phyloP scores from a whole-genome alignment of 2,113 vertebrate genomes.

The Pholis gunnellus region DNA sequence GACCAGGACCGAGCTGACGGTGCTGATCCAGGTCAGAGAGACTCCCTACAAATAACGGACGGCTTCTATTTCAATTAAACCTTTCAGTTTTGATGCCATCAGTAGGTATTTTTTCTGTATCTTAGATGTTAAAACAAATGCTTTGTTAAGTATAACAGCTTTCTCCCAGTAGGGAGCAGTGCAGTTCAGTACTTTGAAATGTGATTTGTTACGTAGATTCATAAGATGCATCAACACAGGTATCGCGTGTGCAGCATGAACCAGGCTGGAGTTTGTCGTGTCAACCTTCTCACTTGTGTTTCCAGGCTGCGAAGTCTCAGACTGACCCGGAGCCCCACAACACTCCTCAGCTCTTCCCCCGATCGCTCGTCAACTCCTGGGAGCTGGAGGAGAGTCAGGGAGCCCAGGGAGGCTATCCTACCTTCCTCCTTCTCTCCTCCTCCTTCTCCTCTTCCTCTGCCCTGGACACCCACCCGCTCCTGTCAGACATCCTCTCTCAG shows the following conservation, averaged over 20 bases:
- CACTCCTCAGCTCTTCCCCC: conserved; percentile 85
- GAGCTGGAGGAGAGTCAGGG: conserved; percentile 87
- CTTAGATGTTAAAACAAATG: neutral
- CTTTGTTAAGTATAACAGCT: neutral
- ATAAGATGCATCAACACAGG: neutral
- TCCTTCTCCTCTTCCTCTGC: conserved; percentile 39
- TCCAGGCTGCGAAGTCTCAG: conserved; percentile 31
- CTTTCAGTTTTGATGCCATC: neutral
- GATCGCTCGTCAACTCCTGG: conserved; percentile 88
- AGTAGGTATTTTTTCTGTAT: neutral
- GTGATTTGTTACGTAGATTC: neutral
- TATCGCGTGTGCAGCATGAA: neutral
- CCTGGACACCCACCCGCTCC: conserved; percentile 3
- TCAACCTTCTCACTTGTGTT: neutral
- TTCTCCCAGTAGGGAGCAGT: neutral
- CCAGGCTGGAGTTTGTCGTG: neutral
- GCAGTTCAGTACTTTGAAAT: neutral
- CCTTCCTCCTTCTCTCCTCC: conserved; percentile 76
- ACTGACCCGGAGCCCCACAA: neutral
- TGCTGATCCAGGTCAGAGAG: conserved; percentile 68
- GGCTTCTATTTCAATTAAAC: no score
- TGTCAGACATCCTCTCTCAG: conserved; percentile 60
- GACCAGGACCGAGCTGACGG: conserved; percentile 82
- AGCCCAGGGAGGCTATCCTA: conserved; percentile 88
- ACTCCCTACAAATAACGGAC: no score